phyloP scores from a whole-genome alignment of 2,888 invertebrate genomes.

The Acleris cristana region DNA sequence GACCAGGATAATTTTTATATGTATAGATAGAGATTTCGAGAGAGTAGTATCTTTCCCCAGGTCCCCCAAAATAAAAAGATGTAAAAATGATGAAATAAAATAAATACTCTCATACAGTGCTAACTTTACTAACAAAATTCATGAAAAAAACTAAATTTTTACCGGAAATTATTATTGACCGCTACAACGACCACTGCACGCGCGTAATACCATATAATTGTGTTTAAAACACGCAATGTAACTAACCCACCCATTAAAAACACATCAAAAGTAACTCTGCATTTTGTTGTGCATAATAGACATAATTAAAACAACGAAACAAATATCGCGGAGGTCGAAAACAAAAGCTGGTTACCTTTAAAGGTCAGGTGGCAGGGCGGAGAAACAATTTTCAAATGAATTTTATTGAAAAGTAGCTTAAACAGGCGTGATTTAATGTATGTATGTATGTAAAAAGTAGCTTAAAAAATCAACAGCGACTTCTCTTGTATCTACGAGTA shows the following conservation, averaged over 20 bases:
- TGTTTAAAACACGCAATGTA: slow-evolving; percentile 32
- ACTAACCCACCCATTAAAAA: slow-evolving; percentile 32
- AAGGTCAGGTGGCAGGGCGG: neutral
- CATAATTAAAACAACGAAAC: slow-evolving; percentile 28
- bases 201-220: slow-evolving; percentile 31
- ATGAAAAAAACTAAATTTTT: slow-evolving; percentile 30
- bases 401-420: too few relatives aligned
- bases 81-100: too few relatives aligned
- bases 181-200: slow-evolving; percentile 18
- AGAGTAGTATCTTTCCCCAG: too few relatives aligned
- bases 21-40: too few relatives aligned
- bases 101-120: too few relatives aligned
- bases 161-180: slow-evolving; percentile 45
- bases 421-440: too few relatives aligned
- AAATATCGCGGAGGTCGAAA: neutral
- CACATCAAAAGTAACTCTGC: slow-evolving; percentile 31
- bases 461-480: too few relatives aligned
- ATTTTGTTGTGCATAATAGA: slow-evolving; percentile 34
- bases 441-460: too few relatives aligned
- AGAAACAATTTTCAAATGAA: too few relatives aligned
- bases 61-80: too few relatives aligned
- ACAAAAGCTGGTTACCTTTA: neutral
- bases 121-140: slow-evolving; percentile 19
- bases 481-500: too few relatives aligned
- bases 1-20: too few relatives aligned